Evolutionary conservation across 2,113 vertebrate genomes (phyloP).

Genomic region (Miniopterus natalensis): DNA sequence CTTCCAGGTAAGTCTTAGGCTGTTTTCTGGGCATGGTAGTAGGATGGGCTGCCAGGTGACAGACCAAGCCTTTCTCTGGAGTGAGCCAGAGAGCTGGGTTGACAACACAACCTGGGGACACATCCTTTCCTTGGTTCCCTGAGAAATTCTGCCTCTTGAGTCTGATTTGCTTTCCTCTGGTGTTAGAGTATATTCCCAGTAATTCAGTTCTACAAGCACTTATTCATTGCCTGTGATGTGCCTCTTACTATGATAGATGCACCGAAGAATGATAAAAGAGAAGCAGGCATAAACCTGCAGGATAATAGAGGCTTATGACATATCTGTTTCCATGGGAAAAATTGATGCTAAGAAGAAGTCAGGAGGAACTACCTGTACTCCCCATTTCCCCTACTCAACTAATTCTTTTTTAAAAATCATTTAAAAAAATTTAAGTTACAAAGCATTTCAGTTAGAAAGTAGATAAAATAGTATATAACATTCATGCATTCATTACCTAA

Average conservation of each 20-base stretch:
- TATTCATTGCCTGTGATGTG: background rate
- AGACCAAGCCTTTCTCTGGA: background rate
- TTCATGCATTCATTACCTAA: background rate
- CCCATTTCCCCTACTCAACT: background rate
- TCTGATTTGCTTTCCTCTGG: background rate
- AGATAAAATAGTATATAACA: background rate
- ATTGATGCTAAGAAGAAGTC: background rate
- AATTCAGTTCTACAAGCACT: background rate
- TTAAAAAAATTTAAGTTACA: background rate
- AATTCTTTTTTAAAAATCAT: background rate
- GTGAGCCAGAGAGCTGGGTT: background rate
- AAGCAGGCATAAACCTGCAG: background rate
- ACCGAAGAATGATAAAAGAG: background rate
- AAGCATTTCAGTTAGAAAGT: background rate
- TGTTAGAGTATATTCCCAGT: background rate
- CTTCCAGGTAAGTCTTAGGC: background rate
- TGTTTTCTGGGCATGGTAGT: background rate
- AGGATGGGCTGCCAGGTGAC: background rate
- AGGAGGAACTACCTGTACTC: background rate
- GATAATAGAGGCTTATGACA: background rate
- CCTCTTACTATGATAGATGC: background rate
- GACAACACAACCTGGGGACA: background rate
- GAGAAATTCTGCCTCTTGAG: background rate
- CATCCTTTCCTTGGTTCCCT: background rate
- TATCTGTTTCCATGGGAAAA: conserved; percentile 29